Evolutionary conservation across 2,797 vertebrate species (phyloP).

Genomic region (Holocentrus rufus): DNA sequence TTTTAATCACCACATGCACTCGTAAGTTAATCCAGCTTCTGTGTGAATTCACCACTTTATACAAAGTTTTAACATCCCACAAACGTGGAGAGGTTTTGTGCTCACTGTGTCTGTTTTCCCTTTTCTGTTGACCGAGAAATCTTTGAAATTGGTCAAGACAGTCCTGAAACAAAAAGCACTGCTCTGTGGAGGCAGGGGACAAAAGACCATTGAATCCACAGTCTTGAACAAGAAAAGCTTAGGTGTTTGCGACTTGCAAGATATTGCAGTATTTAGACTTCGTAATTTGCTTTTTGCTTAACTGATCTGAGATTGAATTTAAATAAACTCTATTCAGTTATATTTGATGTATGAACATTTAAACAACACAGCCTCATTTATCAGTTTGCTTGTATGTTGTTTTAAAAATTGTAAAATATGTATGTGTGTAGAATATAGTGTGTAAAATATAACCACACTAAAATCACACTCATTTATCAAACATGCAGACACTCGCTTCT

Average conservation of each 20-base stretch:
- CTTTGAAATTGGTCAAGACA: neutral
- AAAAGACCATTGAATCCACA: neutral
- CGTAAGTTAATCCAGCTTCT: slow-evolving; percentile 27
- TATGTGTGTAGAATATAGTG: neutral
- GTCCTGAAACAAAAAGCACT: neutral
- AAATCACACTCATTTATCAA: neutral
- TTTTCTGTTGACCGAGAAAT: neutral
- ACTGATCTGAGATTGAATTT: neutral
- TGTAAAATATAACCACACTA: neutral
- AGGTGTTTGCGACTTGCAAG: no score
- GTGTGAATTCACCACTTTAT: slow-evolving; percentile 12
- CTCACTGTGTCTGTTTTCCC: neutral
- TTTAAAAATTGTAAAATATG: no score
- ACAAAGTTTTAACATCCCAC: neutral
- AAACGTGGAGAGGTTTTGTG: neutral
- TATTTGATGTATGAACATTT: neutral
- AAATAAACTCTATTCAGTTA: neutral
- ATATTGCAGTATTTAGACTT: no score
- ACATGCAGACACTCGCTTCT: neutral
- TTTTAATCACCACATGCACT: slow-evolving; percentile 18
- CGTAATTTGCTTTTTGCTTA: neutral
- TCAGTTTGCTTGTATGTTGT: neutral
- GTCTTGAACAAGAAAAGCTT: neutral
- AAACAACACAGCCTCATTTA: neutral
- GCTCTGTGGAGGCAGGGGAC: neutral